Evolutionary conservation across 1,140 invertebrate species (phyloP).

Genomic region (Sesamia nonagrioides): DNA sequence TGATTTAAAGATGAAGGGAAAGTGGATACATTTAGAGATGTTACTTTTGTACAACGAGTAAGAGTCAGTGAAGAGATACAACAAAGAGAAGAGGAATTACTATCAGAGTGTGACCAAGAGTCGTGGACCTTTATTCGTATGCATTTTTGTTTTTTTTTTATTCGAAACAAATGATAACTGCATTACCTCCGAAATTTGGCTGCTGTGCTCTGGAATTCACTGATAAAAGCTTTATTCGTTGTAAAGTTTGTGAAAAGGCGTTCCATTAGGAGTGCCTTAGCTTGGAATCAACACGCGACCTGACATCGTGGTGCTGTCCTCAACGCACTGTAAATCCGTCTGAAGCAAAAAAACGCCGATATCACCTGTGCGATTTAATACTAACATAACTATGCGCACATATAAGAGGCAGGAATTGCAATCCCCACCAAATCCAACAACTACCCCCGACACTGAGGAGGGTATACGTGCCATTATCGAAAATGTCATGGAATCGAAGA

Average conservation of each 20-base stretch:
- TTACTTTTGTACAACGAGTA: no score
- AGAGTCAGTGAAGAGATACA: no score
- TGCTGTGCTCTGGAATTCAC: no score
- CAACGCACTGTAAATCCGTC: background rate
- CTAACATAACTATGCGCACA: background rate
- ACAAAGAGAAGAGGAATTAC: no score
- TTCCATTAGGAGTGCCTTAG: background rate
- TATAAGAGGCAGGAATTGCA: slow-evolving; percentile 45
- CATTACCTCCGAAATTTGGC: no score
- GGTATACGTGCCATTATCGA: slow-evolving; percentile 9
- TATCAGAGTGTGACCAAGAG: no score
- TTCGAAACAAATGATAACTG: no score
- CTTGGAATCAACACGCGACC: background rate
- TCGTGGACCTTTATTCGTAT: no score
- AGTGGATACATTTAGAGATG: no score
- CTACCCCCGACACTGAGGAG: background rate
- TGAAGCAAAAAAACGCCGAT: background rate
- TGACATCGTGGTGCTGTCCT: background rate
- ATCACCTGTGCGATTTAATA: slow-evolving; percentile 23
- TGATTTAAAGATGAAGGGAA: no score
- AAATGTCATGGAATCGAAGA: slow-evolving; percentile 18
- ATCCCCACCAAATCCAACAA: slow-evolving; percentile 28
- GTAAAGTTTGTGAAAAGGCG: background rate
- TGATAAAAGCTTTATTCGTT: background rate
- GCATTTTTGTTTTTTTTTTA: no score